Evolutionary conservation across 2,888 invertebrate species (phyloP), one percentile per base, ranked within the genome.

Genomic region (Tholera decimalis): DNA sequence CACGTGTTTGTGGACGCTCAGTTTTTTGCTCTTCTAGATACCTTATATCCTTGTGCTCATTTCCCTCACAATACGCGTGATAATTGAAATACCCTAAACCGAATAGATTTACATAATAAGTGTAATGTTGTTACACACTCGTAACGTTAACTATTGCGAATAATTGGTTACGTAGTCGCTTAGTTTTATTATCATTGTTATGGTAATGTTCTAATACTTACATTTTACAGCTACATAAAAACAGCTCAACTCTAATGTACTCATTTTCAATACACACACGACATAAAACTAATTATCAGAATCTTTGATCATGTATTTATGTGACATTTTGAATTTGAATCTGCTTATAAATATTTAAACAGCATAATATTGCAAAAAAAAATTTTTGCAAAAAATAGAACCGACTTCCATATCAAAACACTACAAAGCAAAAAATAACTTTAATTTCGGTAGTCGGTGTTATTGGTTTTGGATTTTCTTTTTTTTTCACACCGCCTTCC

Each of bases 61-160:
- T 82, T 60, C 47, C 60, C 56, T 58, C 54, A 73, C 61, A 77
- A 73, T 58, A 59, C 28, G 50, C 39, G 65, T 64, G 65, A 58
- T 78, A 80, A 81, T 77, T 74, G 62, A 63, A 83, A 74, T 60
- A 67, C 53, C 64, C 73, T 54, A 63, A 62, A 67, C 72, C 57
- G 71, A 47, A 57, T 60, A 57, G 57, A 80, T 82, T 84, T 78
- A 72, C 82, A 84, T 85, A 80, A 79, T 77, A 30, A 43, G 66
- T 72, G 51, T 70, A 65, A 79, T 77, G 68, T 75, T 68, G 69
- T 80, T 80, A 67, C 69, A 70, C 51, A 73, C 62, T 65, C 44
- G 54, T 58, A 60, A 68, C 43, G 49, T 63, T 66, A 56, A 65
- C 67, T 61, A 54, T 53, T 66, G 18, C 20, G 26, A 58, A 50